Base-by-base conservation (phyloP, 2,797 vertebrate genomes). In the Prunella strophiata region DNA sequence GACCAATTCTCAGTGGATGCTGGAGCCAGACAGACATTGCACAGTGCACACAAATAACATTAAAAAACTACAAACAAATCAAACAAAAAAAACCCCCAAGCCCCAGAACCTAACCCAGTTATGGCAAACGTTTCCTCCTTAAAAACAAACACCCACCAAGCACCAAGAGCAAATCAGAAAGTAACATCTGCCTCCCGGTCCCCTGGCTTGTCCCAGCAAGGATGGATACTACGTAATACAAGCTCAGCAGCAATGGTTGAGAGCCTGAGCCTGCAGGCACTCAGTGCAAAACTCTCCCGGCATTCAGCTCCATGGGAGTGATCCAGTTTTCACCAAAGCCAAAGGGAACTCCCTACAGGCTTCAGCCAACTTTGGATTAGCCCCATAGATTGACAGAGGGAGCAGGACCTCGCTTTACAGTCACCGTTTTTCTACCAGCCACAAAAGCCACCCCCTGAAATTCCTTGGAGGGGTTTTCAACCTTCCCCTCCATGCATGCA, bases 201-300 rank as follows among this genome's bases (percentile, higher is more conserved):
- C 89, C 75, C 85, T 65, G 89, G 52, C 78, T 91, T 26, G 1
- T 52, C 66, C 85, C 94, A 92, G 66, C 55, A 81, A 79, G 85
- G 88, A 61, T 86, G 90, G 86, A 67, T 65, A 86, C 77, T 88
- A 85, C 16, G 1, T 30, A 73, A 57, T 20, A 55, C 59, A 61
- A 92, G 76, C 82, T 90, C 81, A 91, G 91, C 92, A 83, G 95
- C 87, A 82, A 62, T 42, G 58, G 58, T 59, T 61, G 59, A 68
- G 93, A 95, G 81, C 93, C 88, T 88, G 91, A 91, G 73, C 91
- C 88, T 79, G 95, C 94, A 94, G 88, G 91, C 94, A 94, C 86
- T 75, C 90, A 71, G 93, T 92, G 83, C 91, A 83, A 71, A 87
- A 63, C 68, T 66, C 91, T 75, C 88, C 73, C 7, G 0, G 82